These are phyloP conservation scores for Mactromeris polynyma DNA, from an alignment of 2,888 invertebrate genomes.

Conservation along the genomic window DNA sequence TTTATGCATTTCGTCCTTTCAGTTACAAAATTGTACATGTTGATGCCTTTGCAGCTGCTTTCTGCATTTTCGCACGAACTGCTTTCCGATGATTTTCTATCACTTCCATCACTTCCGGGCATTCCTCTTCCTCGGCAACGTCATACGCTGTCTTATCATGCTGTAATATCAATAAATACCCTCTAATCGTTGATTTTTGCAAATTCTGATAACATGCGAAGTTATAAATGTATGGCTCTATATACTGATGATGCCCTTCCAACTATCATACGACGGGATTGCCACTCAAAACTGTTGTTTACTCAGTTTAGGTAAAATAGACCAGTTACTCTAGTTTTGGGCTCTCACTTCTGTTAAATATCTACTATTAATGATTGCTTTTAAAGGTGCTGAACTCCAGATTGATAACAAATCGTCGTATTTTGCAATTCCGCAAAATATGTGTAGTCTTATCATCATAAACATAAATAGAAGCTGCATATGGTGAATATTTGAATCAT, in stretches of 20 bases:
- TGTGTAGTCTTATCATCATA: no score
- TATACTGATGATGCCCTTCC: not conserved
- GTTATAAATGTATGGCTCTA: not conserved
- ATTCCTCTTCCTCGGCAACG: slow-evolving; percentile 59
- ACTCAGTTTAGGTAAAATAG: no score
- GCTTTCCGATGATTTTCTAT: slow-evolving; percentile 56
- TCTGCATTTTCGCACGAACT: slow-evolving; percentile 52
- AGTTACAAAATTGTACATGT: slow-evolving; percentile 58
- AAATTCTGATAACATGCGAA: not conserved
- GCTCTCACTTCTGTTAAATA: no score
- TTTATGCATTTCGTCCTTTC: not conserved
- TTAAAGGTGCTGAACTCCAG: no score
- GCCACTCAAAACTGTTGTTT: no score
- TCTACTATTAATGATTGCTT: no score
- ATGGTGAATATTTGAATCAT: no score
- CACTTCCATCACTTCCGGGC: slow-evolving; percentile 63
- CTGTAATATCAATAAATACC: slow-evolving; percentile 46
- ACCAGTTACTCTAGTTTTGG: no score
- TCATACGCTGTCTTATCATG: slow-evolving; percentile 63
- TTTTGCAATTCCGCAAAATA: no score
- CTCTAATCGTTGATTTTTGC: not conserved
- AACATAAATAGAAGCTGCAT: no score
- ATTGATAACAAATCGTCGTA: no score
- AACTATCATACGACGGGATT: no score
- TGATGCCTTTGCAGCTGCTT: slow-evolving; percentile 62